Base-by-base conservation (phyloP, 2,797 vertebrate species). In the Fistularia commersonii region DNA sequence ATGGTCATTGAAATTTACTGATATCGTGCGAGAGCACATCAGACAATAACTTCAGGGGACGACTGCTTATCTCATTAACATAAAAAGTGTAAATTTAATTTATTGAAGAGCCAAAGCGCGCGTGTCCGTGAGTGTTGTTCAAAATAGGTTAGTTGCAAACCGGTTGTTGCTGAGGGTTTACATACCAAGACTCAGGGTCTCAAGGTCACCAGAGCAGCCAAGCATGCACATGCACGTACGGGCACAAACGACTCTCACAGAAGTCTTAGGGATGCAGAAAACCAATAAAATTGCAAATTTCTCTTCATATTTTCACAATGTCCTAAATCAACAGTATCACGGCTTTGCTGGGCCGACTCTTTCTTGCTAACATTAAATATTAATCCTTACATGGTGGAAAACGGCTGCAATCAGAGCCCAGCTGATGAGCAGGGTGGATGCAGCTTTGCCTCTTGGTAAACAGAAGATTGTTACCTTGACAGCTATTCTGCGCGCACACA, bases 281-380 rank as follows among this genome's bases (percentile, higher is more conserved):
- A 93, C 92, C 93, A 96, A 97, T 97, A 94, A 95, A 97, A 97
- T 94, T 97, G 94, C 93, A 97, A 95, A 97, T 97, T 95, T 93
- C 78, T 83, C 86, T 87, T 89, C 57, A 75, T 94, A 94, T 94
- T 95, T 95, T 94, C 91, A 94, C 92, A 94, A 95, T 93, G 95
- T 93, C 92, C 92, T 95, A 95, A 95, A 96, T 93, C 96, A 96
- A 96, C 93, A 96, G 90, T 89, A 92, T 90, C 88, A 87, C 82
- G 87, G 78, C 90, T 58, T 55, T 53, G 48, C 51, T n/a, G 48
- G 32, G 10, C 42, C 12, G n/a, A 13, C 41, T 11, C 32, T 48
- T 43, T 14, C 36, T 45, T 47, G 41, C 84, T 87, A 82, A 90
- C 94, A 97, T 97, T 94, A 98, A 97, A 96, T 94, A 98, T 97